These are phyloP conservation scores for Pterostichus niger DNA, from an alignment of 2,888 invertebrate species.

Conservation along the genomic window DNA sequence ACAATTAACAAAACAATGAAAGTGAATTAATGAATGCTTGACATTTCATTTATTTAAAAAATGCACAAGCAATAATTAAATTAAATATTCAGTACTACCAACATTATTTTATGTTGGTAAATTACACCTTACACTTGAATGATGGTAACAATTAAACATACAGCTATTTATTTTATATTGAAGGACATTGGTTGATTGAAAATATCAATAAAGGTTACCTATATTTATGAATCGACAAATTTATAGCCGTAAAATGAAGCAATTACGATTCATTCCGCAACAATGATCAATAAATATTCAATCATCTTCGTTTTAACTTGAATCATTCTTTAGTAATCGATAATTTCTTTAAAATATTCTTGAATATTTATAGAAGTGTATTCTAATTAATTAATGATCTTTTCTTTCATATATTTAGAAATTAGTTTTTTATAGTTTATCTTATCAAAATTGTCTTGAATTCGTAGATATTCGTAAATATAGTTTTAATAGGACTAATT, in stretches of 20 bases:
- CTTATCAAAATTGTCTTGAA: no score
- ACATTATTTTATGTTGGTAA: constrained; percentile 23
- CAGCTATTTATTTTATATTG: neutral
- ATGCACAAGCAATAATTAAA: neutral
- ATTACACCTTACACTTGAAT: constrained; percentile 27
- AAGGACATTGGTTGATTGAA: neutral
- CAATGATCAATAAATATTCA: constrained; percentile 5
- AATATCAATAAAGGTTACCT: neutral
- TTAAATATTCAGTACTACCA: constrained; percentile 34
- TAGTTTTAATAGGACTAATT: no score
- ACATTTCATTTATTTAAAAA: neutral
- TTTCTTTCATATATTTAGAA: no score
- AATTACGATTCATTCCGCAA: neutral
- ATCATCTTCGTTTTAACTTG: neutral
- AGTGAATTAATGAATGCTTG: constrained; percentile 2
- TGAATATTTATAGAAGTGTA: no score
- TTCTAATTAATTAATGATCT: no score
- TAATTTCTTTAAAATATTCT: no score
- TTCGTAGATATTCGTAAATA: no score
- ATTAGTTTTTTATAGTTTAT: no score
- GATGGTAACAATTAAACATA: constrained; percentile 40
- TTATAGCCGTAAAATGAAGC: constrained; percentile 4
- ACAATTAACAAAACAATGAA: constrained; percentile 14
- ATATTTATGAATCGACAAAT: constrained; percentile 15
- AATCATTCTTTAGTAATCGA: no score